Evolutionary conservation across 92 coral and sea anemone species (phyloP), one percentile per base, ranked within the genome.

Genomic region (Ricordea florida): DNA sequence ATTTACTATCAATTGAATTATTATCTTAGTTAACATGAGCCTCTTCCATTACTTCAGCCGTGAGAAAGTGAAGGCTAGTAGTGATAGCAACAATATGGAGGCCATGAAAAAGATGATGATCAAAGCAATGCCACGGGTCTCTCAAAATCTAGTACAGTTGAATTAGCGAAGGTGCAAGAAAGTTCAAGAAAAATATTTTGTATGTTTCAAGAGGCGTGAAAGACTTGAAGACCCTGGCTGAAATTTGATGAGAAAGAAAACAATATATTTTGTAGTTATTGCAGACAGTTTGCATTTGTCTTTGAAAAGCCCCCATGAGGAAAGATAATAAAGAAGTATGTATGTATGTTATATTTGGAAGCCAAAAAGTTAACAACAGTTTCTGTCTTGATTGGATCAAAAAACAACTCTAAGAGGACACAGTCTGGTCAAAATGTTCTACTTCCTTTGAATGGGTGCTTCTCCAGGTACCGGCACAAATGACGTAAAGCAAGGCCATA

Each of bases 151-250:
- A n/a, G n/a, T 62, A 62, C 69, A 62, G 52, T 51, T 38, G 51
- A 62, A 40, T 38, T 22, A 62, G 69, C 22, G 1, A 9, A 38
- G 69, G 69, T 8, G 52, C 50, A n/a, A 62, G 69, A 56, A 56
- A 56, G 42, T 29, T 56, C 40, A 56, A 56, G 40, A 56, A 56
- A 56, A 56, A 56, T 38, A 26, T 56, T 9, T 56, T 14, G 40
- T 56, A 56, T 42, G 15, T 29, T 56, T 56, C 62, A 56, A 56
- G 71, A 64, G 71, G 27, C 28, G 30, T 63, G 71, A 41, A 27
- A 63, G 71, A 63, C 55, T 43, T 21, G 41, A 64, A 64, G 71
- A 45, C 71, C 71, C 71, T 44, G 71, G 71, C 56, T 64, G 71
- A 15, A 64, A 64, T 63, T 63, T 63, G 27, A 64, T 40, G 26